Base-by-base conservation (phyloP, 1,140 invertebrate species). In the Ephestia elutella region DNA sequence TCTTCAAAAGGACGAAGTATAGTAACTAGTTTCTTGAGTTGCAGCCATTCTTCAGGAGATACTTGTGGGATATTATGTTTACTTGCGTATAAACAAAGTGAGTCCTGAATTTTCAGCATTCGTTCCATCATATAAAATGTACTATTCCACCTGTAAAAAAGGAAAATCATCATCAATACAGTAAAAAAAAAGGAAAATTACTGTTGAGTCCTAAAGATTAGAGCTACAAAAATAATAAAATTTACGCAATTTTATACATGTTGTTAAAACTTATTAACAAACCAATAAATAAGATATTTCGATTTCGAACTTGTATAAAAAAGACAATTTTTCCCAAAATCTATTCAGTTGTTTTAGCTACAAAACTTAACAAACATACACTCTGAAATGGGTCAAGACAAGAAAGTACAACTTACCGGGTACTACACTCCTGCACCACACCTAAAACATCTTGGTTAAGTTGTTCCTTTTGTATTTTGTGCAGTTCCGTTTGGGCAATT, bases 101-200 rank as follows among this genome's bases (percentile, higher is more conserved):
- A 66, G 56, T 69, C 65, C 55, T 72, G 54, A 3, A 69, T 59
- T 35, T 64, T 66, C 7, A 65, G n/a, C 13, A 66, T 19, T 11
- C 67, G 17, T 54, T 72, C 62, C 0, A 72, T 35, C 70, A 69
- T 72, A 19, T 63, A 49, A 13, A 60, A 66, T 32, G 68, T 67
- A 44, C 64, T 64, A 28, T 62, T 66, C 60, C 63, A 64, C 48
- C 66, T 28, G 25, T 5, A 59, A 56, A 35, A 65, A 60, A 49
- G 20, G 44, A 21, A 28, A 5, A 17, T 54, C n/a, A n/a, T n/a
- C n/a, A 57, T 57, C 49, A 20, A 50, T 57, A 50, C 17, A 32
- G 50, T 2, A 13, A 53, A 32, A 53, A 56, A 49, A 54, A 57
- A 38, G 48, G 49, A 51, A 54, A 20, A 28, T 57, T 28, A 28